phyloP scores from a whole-genome alignment of 2,888 invertebrate genomes.

The Yponomeuta malinellus region DNA sequence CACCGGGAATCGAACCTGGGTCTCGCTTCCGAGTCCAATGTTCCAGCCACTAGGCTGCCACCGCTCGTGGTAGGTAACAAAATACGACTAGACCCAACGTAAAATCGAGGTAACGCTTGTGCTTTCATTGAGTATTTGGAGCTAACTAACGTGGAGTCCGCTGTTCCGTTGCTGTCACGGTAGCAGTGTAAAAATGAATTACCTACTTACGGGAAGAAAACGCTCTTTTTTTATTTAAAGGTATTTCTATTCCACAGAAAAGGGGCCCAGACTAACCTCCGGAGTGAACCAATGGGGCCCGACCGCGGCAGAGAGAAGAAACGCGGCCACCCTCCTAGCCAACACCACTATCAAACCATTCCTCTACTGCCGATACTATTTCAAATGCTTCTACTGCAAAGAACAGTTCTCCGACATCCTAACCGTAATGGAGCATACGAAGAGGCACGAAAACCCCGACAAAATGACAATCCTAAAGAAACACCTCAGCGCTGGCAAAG shows the following conservation, averaged over 20 bases:
- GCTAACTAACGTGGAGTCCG: too few relatives aligned
- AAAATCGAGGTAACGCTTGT: too few relatives aligned
- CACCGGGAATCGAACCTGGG: too few relatives aligned
- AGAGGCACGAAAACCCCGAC: constrained; percentile 39
- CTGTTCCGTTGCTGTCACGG: too few relatives aligned
- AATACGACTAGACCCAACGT: too few relatives aligned
- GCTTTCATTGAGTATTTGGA: too few relatives aligned
- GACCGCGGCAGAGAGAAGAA: constrained; percentile 51
- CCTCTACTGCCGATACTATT: constrained; percentile 53
- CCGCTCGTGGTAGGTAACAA: too few relatives aligned
- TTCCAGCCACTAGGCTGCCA: too few relatives aligned
- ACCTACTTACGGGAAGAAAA: not conserved
- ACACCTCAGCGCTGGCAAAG: constrained; percentile 47
- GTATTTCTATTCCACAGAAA: not conserved
- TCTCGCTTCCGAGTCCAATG: too few relatives aligned
- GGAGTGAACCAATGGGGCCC: constrained; percentile 39
- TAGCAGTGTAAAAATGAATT: too few relatives aligned
- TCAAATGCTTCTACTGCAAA: constrained; percentile 55
- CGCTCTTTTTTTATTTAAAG: not conserved
- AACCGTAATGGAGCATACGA: constrained; percentile 39
- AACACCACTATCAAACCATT: constrained; percentile 48
- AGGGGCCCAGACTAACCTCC: not conserved
- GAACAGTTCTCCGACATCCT: constrained; percentile 46
- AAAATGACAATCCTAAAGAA: constrained; percentile 38
- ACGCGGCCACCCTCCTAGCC: constrained; percentile 46